Conservation (phyloP, 35 echinoderm and acorn worm species). For the Anneissia japonica region DNA sequence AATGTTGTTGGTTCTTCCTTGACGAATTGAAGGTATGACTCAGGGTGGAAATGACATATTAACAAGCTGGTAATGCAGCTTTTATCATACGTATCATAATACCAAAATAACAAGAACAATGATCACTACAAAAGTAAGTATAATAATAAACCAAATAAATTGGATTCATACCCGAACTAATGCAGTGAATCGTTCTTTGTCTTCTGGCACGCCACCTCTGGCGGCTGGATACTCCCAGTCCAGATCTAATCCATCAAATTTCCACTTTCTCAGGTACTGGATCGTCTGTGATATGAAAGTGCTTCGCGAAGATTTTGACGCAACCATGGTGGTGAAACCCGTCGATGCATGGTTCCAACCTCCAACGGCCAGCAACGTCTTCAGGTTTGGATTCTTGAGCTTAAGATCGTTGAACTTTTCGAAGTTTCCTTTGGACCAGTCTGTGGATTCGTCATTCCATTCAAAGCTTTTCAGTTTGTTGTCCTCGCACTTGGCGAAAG, state of each 20-base stretch:
- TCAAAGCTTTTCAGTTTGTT: conserved; percentile 15
- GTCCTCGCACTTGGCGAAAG: conserved; percentile 16
- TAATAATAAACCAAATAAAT: not conserved
- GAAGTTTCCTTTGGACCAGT: conserved; percentile 28
- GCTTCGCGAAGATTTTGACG: not conserved
- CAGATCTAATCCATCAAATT: conserved; percentile 25
- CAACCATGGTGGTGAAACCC: conserved; percentile 25
- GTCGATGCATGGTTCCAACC: conserved; percentile 32
- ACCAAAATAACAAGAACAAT: too few relatives aligned
- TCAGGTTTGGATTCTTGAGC: not conserved
- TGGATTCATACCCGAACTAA: conserved; percentile 10
- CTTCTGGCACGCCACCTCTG: not conserved
- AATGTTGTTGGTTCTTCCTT: too few relatives aligned
- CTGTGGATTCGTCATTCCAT: conserved; percentile 51
- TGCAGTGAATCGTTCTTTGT: conserved; percentile 1
- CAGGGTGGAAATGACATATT: too few relatives aligned
- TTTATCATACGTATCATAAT: too few relatives aligned
- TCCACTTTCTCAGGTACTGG: not conserved
- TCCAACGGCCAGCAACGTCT: conserved; percentile 31
- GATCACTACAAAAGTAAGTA: too few relatives aligned
- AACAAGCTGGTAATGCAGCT: too few relatives aligned
- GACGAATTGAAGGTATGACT: too few relatives aligned
- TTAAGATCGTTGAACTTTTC: conserved; percentile 43
- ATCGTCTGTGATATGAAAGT: conserved; percentile 15
- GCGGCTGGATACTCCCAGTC: conserved; percentile 32